These are phyloP conservation scores for Ectemnius lituratus DNA, from an alignment of 2,888 invertebrate species.

Conservation along the genomic window DNA sequence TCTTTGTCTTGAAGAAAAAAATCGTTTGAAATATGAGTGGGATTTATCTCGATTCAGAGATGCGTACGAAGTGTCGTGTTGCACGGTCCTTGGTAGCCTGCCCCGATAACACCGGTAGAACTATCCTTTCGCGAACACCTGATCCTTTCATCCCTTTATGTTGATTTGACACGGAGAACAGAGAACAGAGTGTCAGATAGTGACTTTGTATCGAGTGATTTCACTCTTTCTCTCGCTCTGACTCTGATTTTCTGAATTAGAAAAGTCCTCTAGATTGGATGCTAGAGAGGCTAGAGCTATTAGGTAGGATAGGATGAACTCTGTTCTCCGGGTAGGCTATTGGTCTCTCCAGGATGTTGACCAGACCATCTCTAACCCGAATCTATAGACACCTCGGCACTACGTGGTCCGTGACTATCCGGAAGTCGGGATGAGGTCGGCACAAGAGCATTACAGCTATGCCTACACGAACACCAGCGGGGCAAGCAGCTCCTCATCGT, in stretches of 20 bases:
- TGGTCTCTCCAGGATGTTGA: slow-evolving; percentile 56
- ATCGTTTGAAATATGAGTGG: no score
- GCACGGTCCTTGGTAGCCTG: no score
- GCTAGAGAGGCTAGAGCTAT: no score
- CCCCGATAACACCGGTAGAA: no score
- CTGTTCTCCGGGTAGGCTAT: slow-evolving; percentile 42
- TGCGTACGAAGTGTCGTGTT: no score
- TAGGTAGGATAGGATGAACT: slow-evolving; percentile 3
- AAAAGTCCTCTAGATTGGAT: no score
- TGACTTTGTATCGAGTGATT: no score
- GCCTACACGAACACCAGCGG: slow-evolving; percentile 85
- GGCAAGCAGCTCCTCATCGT: slow-evolving; percentile 79
- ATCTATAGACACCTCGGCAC: slow-evolving; percentile 89
- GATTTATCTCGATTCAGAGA: no score
- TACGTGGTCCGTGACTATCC: slow-evolving; percentile 90
- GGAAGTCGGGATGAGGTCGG: slow-evolving; percentile 78
- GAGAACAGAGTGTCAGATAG: slow-evolving; percentile 8
- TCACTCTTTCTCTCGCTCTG: no score
- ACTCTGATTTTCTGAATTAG: no score
- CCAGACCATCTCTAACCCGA: slow-evolving; percentile 66
- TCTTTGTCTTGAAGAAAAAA: no score
- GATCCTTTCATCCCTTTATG: slow-evolving; percentile 17
- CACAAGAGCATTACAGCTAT: slow-evolving; percentile 92
- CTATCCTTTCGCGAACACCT: slow-evolving; percentile 4
- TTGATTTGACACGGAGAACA: slow-evolving; percentile 49